These are phyloP conservation scores for Brachyopa scutellaris DNA, from an alignment of 2,888 invertebrate genomes.

Conservation along the genomic window DNA sequence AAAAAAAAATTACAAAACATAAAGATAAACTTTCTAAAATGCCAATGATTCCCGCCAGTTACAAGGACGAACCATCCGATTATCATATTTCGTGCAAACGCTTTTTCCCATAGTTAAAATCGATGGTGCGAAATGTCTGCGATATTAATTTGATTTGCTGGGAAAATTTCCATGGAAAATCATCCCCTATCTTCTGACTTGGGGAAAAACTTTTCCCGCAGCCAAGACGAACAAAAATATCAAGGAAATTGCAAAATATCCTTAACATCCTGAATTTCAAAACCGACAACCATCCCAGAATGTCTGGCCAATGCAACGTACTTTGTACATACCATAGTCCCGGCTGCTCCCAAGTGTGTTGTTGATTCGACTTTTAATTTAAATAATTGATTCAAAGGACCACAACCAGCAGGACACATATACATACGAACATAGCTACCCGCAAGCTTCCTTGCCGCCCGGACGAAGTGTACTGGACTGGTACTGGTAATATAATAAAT, in stretches of 20 bases:
- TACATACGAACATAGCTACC: slow-evolving; percentile 23
- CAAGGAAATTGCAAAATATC: slow-evolving; percentile 62
- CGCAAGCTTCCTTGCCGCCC: slow-evolving; percentile 48
- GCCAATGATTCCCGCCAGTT: slow-evolving; percentile 28
- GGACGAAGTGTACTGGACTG: slow-evolving; percentile 56
- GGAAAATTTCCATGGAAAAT: slow-evolving; percentile 16
- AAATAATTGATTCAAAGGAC: slow-evolving; percentile 68
- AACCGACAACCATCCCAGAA: slow-evolving; percentile 30
- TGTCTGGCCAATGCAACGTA: slow-evolving; percentile 49
- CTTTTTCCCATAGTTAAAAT: slow-evolving; percentile 70
- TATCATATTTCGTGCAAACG: slow-evolving; percentile 55
- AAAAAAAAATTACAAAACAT: not conserved
- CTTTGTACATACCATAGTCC: no score
- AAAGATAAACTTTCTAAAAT: slow-evolving; percentile 35
- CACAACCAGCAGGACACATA: slow-evolving; percentile 29
- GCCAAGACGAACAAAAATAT: slow-evolving; percentile 9
- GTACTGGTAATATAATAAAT: slow-evolving; percentile 69
- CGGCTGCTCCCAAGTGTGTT: slow-evolving; percentile 49
- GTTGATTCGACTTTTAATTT: slow-evolving; percentile 72
- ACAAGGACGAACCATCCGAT: slow-evolving; percentile 54
- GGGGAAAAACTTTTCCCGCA: slow-evolving; percentile 39
- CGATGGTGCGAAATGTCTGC: slow-evolving; percentile 72
- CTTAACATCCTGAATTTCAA: slow-evolving; percentile 55
- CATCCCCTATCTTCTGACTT: not conserved
- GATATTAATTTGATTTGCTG: slow-evolving; percentile 72